phyloP scores from a whole-genome alignment of 1,140 invertebrate species.

The Temnothorax longispinosus region DNA sequence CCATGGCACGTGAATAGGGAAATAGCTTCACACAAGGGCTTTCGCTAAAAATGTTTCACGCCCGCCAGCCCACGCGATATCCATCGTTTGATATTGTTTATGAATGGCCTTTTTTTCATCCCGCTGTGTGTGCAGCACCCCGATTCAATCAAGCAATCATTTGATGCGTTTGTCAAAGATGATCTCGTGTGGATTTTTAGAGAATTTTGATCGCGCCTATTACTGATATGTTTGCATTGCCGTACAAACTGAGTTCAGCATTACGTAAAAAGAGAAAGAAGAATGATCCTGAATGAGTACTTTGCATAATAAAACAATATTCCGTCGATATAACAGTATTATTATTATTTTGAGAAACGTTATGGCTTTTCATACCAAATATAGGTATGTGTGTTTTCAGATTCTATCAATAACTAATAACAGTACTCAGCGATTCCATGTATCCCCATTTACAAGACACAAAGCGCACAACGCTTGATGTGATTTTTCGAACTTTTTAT shows the following conservation, averaged over 20 bases:
- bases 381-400: not conserved
- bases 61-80: conserved; percentile 24
- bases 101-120: conserved; percentile 51
- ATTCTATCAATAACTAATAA: not conserved
- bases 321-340: not conserved
- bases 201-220: conserved; percentile 40
- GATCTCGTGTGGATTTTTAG: conserved; percentile 37
- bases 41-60: conserved; percentile 55
- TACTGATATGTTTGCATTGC: conserved; percentile 14
- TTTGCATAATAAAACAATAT: not conserved
- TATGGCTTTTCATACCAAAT: not conserved
- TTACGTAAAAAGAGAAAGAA: not conserved
- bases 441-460: not conserved
- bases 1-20: conserved; percentile 36
- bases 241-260: conserved; percentile 1
- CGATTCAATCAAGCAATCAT: conserved; percentile 54
- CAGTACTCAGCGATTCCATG: not conserved
- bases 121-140: not conserved
- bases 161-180: conserved; percentile 36
- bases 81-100: conserved; percentile 60
- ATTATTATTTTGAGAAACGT: not conserved
- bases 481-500: conserved; percentile 63
- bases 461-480: conserved; percentile 48
- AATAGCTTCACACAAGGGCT: conserved; percentile 38
- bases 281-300: not conserved